phyloP scores from a whole-genome alignment of 2,113 vertebrate genomes.

The Microtus richardsoni region DNA sequence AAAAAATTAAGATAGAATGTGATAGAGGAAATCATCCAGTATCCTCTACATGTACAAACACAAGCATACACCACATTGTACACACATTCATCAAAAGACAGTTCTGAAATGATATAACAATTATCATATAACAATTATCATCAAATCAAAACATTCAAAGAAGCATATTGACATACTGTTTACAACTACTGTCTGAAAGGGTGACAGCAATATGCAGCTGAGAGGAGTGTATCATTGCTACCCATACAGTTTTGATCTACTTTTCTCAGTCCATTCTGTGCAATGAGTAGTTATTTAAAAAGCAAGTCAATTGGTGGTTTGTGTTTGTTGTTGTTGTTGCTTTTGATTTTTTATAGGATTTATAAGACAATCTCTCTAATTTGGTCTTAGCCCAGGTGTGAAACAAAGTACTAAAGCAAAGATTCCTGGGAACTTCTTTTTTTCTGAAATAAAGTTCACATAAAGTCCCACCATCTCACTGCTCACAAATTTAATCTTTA shows the following conservation, averaged over 20 bases:
- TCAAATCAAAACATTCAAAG: neutral
- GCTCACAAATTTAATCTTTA: neutral
- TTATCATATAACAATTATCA: neutral
- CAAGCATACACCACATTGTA: neutral
- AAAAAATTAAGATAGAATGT: neutral
- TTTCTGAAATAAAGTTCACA: neutral
- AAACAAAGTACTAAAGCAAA: neutral
- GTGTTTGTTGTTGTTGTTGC: neutral
- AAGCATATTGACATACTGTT: neutral
- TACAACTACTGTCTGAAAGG: neutral
- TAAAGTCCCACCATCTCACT: neutral
- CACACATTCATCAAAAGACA: neutral
- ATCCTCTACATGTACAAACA: neutral
- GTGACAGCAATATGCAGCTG: neutral
- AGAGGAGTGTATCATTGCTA: neutral
- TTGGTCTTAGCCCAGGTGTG: neutral
- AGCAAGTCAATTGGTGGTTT: neutral
- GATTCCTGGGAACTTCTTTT: neutral
- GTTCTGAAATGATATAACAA: neutral
- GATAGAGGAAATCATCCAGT: neutral
- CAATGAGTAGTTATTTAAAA: neutral
- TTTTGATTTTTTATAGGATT: neutral
- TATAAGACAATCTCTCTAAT: conserved; percentile 35
- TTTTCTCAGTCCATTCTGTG: neutral
- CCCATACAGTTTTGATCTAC: neutral